Percentiles rank a stretch among this genome's conserved stretches.
Evolutionary conservation across 2,113 vertebrate genomes (phyloP).

Genomic region (Aegotheles bennettii): DNA sequence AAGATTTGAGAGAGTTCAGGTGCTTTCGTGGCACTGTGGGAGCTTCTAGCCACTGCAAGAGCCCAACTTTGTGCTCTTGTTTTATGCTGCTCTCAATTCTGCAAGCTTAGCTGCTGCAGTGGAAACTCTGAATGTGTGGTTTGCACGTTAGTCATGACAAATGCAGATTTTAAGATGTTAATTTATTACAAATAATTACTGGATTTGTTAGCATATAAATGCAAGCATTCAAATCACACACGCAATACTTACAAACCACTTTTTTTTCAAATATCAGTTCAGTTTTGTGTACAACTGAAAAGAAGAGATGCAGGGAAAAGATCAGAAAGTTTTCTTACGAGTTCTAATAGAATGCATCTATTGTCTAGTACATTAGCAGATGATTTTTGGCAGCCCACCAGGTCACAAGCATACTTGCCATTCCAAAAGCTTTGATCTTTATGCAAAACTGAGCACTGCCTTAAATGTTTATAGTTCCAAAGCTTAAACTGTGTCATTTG

Average conservation of each 20-base stretch:
- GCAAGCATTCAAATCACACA: not conserved
- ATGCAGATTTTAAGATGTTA: not conserved
- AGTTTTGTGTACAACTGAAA: not conserved
- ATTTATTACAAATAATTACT: not conserved
- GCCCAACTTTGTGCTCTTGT: not conserved
- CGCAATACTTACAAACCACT: not conserved
- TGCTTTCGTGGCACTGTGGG: not conserved
- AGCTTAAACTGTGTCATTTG: not conserved
- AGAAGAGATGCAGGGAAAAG: not conserved
- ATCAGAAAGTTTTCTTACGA: not conserved
- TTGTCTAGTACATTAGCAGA: not conserved
- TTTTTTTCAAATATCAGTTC: not conserved
- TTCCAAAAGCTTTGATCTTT: not conserved
- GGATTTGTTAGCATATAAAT: not conserved
- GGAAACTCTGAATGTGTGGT: not conserved
- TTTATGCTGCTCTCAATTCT: not conserved
- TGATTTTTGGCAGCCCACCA: slow-evolving; percentile 30
- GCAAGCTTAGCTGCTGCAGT: not conserved
- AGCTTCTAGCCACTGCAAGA: not conserved
- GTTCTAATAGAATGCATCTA: not conserved
- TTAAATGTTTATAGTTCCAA: not conserved
- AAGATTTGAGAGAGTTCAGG: not conserved
- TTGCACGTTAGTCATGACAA: not conserved
- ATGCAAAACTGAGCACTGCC: not conserved
- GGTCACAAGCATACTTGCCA: not conserved